Conservation (phyloP, 2,113 vertebrate genomes). For the Morone saxatilis region DNA sequence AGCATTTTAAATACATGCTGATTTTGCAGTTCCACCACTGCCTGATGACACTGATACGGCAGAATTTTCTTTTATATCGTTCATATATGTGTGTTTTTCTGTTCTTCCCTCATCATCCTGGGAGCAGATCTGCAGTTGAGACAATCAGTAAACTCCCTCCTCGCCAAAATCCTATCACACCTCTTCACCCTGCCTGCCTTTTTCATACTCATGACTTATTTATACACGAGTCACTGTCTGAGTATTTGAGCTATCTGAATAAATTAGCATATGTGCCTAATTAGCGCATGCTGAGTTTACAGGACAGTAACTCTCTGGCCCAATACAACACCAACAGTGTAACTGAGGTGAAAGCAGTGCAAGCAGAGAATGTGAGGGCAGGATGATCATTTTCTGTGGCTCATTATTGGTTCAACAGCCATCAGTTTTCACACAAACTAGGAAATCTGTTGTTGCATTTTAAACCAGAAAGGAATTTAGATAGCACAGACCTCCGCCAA, state of each 20-base stretch:
- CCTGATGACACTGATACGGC: background rate
- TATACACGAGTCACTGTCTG: constrained; percentile 25
- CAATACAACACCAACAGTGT: background rate
- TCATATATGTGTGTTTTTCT: background rate
- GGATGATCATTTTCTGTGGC: background rate
- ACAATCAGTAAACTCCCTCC: background rate
- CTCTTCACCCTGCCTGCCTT: background rate
- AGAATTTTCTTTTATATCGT: background rate
- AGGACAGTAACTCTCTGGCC: background rate
- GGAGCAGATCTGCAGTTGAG: background rate
- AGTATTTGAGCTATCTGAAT: constrained; percentile 24
- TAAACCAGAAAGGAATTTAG: background rate
- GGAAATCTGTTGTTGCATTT: background rate
- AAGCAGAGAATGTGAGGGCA: background rate
- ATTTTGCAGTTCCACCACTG: background rate
- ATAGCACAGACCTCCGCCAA: too few species aligned
- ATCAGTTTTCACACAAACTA: background rate
- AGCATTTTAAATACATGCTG: background rate
- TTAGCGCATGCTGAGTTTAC: background rate
- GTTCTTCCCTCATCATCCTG: background rate
- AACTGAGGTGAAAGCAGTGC: background rate
- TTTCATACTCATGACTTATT: constrained; percentile 14
- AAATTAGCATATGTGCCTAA: constrained; percentile 21
- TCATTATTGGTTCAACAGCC: background rate
- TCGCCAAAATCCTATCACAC: constrained; percentile 2